Percentiles rank a stretch among this genome's conserved stretches.
Evolutionary conservation across 2,797 vertebrate genomes (phyloP).

Genomic region (Vireo griseus): DNA sequence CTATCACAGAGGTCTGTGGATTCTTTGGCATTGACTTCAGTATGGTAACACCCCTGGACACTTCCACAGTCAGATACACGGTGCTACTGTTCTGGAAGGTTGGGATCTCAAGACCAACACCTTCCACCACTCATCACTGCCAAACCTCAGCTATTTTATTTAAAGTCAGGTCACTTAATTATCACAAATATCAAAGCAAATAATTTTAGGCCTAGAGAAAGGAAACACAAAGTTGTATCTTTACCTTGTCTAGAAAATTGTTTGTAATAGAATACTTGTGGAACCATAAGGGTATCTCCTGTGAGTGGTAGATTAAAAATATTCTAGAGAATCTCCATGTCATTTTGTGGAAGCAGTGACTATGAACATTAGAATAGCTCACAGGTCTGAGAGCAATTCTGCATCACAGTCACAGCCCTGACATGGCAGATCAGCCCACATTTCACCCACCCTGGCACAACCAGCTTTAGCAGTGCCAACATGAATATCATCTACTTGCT

Average conservation of each 20-base stretch:
- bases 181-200: not conserved
- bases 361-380: not conserved
- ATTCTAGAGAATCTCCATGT: not conserved
- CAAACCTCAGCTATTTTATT: not conserved
- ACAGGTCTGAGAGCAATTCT: not conserved
- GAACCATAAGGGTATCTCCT: not conserved
- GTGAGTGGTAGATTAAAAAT: not conserved
- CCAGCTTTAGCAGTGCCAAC: not conserved
- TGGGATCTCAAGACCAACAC: not conserved
- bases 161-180: not conserved
- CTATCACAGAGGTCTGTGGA: not conserved
- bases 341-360: not conserved
- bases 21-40: not conserved
- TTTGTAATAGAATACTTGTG: not conserved
- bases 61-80: not conserved
- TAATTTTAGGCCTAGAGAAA: not conserved
- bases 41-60: not conserved
- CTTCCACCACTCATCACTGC: not conserved
- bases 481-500: not conserved
- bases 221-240: not conserved
- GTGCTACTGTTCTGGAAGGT: not conserved
- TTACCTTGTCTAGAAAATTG: not conserved
- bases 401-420: not conserved
- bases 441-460: not conserved
- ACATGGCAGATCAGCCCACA: not conserved